phyloP scores from a whole-genome alignment of 2,888 invertebrate species.

The Tricholauxania praeusta region DNA sequence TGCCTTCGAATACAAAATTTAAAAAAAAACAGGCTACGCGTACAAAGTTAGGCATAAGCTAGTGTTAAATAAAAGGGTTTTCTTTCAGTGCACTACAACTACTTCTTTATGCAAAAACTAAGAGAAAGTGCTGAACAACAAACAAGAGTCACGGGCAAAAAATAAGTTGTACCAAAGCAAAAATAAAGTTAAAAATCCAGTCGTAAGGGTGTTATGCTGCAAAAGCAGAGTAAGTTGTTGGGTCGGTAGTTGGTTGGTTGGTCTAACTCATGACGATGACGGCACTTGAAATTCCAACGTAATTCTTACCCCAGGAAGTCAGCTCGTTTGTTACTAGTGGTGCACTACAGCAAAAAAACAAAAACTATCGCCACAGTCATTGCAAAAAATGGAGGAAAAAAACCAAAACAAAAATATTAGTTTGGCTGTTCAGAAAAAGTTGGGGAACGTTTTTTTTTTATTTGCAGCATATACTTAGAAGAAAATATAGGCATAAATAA shows the following conservation, averaged over 20 bases:
- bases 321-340: conserved; percentile 31
- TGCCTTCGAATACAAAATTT: too few relatives aligned
- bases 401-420: conserved; percentile 1
- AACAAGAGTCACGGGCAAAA: background rate
- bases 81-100: background rate
- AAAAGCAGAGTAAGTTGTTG: conserved; percentile 3
- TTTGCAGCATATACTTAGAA: too few relatives aligned
- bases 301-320: conserved; percentile 18
- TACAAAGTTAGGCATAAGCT: too few relatives aligned
- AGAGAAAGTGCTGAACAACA: background rate
- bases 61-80: too few relatives aligned
- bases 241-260: background rate
- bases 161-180: background rate
- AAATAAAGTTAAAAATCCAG: background rate
- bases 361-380: background rate
- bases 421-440: background rate
- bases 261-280: background rate
- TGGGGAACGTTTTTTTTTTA: background rate
- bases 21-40: too few relatives aligned
- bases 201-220: background rate
- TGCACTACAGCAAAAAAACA: background rate
- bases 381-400: background rate
- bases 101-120: background rate
- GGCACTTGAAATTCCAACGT: background rate
- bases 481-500: conserved; percentile 13